Conservation (phyloP, 2,888 invertebrate species). For the Cetonia aurata region DNA sequence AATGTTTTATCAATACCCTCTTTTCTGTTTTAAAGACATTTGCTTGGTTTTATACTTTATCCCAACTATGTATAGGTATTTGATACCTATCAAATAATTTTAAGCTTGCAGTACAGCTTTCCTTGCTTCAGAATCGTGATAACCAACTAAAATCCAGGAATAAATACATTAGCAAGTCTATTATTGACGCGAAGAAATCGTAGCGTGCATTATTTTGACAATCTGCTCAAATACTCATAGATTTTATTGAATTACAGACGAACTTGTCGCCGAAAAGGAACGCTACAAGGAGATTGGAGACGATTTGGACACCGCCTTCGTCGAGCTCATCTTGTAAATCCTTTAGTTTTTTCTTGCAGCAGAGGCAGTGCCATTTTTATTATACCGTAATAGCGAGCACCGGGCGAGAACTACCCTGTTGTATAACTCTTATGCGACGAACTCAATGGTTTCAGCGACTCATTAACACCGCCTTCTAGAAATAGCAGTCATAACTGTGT, state of each 20-base stretch:
- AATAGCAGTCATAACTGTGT: neutral
- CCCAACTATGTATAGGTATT: too few species aligned
- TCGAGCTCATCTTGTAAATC: constrained; percentile 82
- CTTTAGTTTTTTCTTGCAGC: constrained; percentile 35
- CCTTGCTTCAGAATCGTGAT: too few species aligned
- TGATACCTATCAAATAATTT: too few species aligned
- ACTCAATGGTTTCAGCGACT: constrained; percentile 51
- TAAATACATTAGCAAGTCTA: neutral
- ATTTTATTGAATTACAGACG: constrained; percentile 76
- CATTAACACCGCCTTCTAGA: constrained; percentile 40
- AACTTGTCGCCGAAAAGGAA: constrained; percentile 97
- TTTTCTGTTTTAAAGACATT: too few species aligned
- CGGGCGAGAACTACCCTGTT: constrained; percentile 40
- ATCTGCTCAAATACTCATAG: neutral
- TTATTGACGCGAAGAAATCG: neutral
- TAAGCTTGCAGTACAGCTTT: too few species aligned
- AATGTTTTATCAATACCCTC: too few species aligned
- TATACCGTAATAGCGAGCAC: constrained; percentile 7
- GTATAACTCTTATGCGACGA: constrained; percentile 12
- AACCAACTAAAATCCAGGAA: neutral
- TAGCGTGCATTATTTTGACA: neutral
- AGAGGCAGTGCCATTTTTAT: neutral
- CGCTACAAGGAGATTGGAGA: constrained; percentile 99
- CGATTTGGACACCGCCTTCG: constrained; percentile 99
- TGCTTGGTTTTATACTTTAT: too few species aligned